These are phyloP conservation scores for Dissostichus mawsoni DNA, from an alignment of 2,113 vertebrate species.

Conservation along the genomic window DNA sequence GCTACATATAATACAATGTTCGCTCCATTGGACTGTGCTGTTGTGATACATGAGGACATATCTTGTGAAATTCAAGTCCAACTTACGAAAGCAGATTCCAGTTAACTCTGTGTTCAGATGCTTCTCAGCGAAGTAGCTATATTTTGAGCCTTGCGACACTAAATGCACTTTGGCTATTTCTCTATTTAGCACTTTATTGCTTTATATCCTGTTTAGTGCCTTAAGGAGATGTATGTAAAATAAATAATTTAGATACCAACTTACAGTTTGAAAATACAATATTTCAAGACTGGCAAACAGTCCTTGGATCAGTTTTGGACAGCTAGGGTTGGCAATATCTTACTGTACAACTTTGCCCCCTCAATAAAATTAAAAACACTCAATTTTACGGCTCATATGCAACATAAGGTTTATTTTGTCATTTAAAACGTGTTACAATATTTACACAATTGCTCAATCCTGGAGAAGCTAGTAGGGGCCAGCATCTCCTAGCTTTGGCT, in stretches of 20 bases:
- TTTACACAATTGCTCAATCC: neutral
- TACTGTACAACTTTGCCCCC: too few relatives aligned
- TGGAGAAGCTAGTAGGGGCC: neutral
- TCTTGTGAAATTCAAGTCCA: slow-evolving; percentile 9
- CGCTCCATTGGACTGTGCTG: accelerated
- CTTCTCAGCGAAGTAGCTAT: neutral
- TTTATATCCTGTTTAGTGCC: neutral
- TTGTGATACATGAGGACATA: neutral
- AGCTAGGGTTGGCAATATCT: too few relatives aligned
- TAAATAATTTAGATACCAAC: neutral
- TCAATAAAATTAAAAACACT: neutral
- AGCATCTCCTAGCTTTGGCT: neutral
- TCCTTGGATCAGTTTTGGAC: neutral
- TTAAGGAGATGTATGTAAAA: neutral
- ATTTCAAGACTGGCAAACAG: neutral
- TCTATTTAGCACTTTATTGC: neutral
- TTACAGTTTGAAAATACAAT: neutral
- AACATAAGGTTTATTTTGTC: neutral
- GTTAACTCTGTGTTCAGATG: neutral
- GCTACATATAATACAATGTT: neutral
- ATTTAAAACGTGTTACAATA: neutral
- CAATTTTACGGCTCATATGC: neutral
- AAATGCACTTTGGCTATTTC: neutral
- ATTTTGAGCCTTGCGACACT: neutral
- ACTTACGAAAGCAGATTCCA: neutral